Base-by-base conservation (phyloP, 2,888 invertebrate genomes). In the Agrilus cyanescens region DNA sequence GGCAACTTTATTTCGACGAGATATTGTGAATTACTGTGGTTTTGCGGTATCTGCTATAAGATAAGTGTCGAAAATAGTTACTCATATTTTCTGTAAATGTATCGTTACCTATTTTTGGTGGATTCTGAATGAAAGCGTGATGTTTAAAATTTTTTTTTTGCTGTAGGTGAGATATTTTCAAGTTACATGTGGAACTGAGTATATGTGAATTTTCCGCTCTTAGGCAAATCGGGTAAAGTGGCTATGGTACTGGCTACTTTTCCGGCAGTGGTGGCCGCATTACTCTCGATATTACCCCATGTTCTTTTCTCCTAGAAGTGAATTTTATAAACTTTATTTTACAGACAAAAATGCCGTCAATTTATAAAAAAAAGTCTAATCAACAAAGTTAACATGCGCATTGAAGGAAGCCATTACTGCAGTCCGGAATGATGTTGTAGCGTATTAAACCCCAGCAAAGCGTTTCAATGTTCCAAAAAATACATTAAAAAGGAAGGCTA, bases 401-500 rank as follows among this genome's bases (percentile, higher is more conserved):
- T 30, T 29, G 37, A 4, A 25, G 15, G 10, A 13, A n/a, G 37
- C 37, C 4, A 37, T 37, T 12, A 15, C 5, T n/a, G 37, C 25
- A 3, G 37, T 37, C 10, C 29, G 37, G 15, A 12, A n/a, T 25
- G 4, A 25, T 13, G 18, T 15, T 12, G 18, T 37, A 8, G 14
- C 29, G 13, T 29, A 6, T 12, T 7, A 14, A 12, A 37, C 37
- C 6, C 29, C 37, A 29, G 37, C 37, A 2, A 37, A 12, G 15
- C n/a, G 8, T 10, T 39, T 39, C 10, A 39, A 32, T 7, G 39
- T 39, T 14, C 39, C 39, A n/a, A n/a, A 34, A 34, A 40, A 13
- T 13, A 40, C 40, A 3, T 29, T 43, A 2, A 43, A 43, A 38
- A 32, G 38, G n/a, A n/a, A 32, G 38, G 29, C 25, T 38, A 12